Evolutionary conservation across 2,797 vertebrate species (phyloP).

Genomic region (Glossophaga mutica): DNA sequence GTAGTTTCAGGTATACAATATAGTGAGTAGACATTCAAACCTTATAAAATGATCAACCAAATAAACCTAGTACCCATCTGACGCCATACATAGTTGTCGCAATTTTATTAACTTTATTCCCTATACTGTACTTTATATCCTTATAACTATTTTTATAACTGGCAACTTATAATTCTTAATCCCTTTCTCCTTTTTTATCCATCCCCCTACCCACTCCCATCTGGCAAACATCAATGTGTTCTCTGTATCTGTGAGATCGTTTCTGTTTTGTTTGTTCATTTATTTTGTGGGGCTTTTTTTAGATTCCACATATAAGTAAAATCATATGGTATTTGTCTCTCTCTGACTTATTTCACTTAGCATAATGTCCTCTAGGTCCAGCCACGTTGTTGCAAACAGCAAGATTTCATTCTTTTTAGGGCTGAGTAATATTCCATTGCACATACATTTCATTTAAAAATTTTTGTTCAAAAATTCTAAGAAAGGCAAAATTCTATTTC

Average conservation of each 20-base stretch:
- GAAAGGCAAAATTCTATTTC: background rate
- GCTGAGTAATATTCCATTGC: background rate
- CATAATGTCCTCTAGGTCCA: background rate
- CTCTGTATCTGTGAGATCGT: background rate
- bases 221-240: background rate
- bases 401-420: background rate
- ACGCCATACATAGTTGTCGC: background rate
- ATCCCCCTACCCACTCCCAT: background rate
- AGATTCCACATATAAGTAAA: background rate
- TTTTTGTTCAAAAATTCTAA: background rate
- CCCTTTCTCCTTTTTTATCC: background rate
- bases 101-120: background rate
- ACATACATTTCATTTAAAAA: background rate
- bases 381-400: background rate
- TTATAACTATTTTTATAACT: background rate
- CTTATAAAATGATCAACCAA: background rate
- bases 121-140: background rate
- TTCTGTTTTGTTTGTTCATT: background rate
- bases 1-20: background rate
- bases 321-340: background rate
- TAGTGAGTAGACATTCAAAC: background rate
- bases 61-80: background rate
- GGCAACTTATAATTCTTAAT: background rate
- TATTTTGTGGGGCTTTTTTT: background rate
- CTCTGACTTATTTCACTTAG: background rate